Evolutionary conservation across 2,888 invertebrate species (phyloP).

Genomic region (Phanerotoma sp.): DNA sequence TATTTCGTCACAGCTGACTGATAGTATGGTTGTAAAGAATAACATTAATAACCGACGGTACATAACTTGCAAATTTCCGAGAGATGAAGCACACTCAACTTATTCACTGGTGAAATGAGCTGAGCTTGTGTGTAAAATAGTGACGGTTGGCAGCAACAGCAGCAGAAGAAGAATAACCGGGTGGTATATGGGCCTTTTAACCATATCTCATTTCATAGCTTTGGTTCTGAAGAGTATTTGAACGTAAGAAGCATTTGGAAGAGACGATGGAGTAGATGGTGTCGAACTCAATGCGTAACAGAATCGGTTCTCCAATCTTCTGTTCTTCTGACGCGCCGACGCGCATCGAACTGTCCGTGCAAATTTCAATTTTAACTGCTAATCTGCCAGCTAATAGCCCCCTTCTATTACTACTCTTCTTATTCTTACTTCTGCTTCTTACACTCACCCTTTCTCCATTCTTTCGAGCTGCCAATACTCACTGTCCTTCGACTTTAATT

Average conservation of each 20-base stretch:
- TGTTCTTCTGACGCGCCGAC: conserved; percentile 60
- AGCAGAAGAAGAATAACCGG: conserved; percentile 11
- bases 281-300: conserved; percentile 52
- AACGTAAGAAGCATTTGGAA: conserved; percentile 23
- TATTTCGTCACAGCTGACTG: conserved; percentile 16
- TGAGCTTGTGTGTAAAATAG: conserved; percentile 15
- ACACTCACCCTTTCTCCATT: not conserved
- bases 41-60: conserved; percentile 37
- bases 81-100: conserved; percentile 14
- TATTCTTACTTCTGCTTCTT: conserved; percentile 26
- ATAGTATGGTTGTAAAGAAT: conserved; percentile 15
- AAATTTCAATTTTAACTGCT: conserved; percentile 58
- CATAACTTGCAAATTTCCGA: conserved; percentile 51
- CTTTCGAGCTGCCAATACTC: not conserved
- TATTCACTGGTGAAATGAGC: conserved; percentile 13
- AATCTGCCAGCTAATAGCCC: conserved; percentile 57
- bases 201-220: conserved; percentile 52
- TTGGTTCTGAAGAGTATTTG: conserved; percentile 30
- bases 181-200: conserved; percentile 44
- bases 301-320: conserved; percentile 54
- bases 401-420: conserved; percentile 27
- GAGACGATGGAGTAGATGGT: conserved; percentile 15
- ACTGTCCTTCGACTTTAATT: conserved; percentile 1
- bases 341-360: conserved; percentile 56
- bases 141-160: conserved; percentile 19